Base-by-base conservation (phyloP, 2,797 vertebrate species). In the Sebastes miniatus region DNA sequence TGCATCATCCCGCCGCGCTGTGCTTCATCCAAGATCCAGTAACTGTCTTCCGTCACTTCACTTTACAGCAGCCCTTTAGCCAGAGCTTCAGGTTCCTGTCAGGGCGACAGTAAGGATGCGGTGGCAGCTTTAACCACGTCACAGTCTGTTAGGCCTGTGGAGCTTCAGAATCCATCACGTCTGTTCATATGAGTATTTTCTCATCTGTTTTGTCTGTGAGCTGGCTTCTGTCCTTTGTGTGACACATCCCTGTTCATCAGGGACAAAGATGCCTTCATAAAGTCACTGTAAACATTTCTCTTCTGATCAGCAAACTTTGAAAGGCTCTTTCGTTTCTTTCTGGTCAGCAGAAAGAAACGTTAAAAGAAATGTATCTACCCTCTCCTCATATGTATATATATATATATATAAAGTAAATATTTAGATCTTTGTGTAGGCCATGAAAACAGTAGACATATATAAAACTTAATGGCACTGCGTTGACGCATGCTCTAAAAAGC, bases 211-310 rank as follows among this genome's bases (percentile, higher is more conserved):
- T 57, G 75, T 62, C 81, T 76, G 76, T 9, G 67, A 70, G 78
- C 79, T 71, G 75, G 76, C 34, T 79, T 32, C 79, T 70, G 69
- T 87, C 71, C 75, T 66, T 31, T 24, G 12, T n/a, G 59, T 66
- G 72, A 59, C 71, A 10, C 1, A 3, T 62, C 57, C 62, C 27
- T 34, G 43, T 47, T 79, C 31, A 27, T 62, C 56, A 1, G 68
- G 73, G 47, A 67, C 69, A 36, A 72, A 76, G 72, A 77, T n/a
- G 71, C 65, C 73, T 8, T 66, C 52, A 32, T 82, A 8, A 80
- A 76, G 74, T 80, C 79, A 79, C 84, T 91, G 93, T 94, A 93
- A 94, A 95, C 93, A 86, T 88, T 84, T 86, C 66, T 91, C 76
- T 70, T 77, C 82, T 69, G 62, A 80, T 81, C 81, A 82, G 81